Evolutionary conservation across 2,113 vertebrate species (phyloP).

Genomic region (Syngnathus scovelli): DNA sequence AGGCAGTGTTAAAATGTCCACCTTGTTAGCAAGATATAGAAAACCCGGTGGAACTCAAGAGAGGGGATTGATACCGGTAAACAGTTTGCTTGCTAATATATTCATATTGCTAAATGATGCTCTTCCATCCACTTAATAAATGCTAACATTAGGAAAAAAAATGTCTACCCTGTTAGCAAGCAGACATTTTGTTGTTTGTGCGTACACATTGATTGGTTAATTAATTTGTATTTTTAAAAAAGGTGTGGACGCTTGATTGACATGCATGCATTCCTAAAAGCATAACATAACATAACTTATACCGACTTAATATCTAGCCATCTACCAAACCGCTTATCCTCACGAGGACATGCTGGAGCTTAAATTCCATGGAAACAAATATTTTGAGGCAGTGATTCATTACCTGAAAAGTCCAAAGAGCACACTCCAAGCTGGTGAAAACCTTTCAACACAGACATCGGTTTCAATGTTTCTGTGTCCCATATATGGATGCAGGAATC

Average conservation of each 20-base stretch:
- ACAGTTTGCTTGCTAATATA: too few species aligned
- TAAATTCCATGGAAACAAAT: not conserved
- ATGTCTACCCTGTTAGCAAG: too few species aligned
- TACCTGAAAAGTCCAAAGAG: constrained; percentile 96
- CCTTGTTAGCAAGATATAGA: constrained; percentile 45
- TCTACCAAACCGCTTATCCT: too few species aligned
- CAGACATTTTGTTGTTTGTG: too few species aligned
- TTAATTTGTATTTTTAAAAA: too few species aligned
- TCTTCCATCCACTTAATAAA: too few species aligned
- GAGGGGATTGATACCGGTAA: too few species aligned
- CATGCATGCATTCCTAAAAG: not conserved
- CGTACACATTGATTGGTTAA: too few species aligned
- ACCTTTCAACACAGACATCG: constrained; percentile 90
- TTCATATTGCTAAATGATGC: too few species aligned
- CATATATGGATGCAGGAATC: constrained; percentile 93
- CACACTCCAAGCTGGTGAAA: constrained; percentile 93
- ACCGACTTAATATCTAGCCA: too few species aligned
- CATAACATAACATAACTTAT: not conserved
- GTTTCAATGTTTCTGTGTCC: constrained; percentile 92
- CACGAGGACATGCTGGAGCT: not conserved
- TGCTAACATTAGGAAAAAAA: too few species aligned
- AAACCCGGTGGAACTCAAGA: constrained; percentile 10
- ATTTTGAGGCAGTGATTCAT: constrained; percentile 10
- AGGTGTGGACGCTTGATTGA: too few species aligned
- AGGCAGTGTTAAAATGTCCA: constrained; percentile 16